Evolutionary conservation across 2,888 invertebrate genomes (phyloP).

Genomic region (Pantelozetes paolii): DNA sequence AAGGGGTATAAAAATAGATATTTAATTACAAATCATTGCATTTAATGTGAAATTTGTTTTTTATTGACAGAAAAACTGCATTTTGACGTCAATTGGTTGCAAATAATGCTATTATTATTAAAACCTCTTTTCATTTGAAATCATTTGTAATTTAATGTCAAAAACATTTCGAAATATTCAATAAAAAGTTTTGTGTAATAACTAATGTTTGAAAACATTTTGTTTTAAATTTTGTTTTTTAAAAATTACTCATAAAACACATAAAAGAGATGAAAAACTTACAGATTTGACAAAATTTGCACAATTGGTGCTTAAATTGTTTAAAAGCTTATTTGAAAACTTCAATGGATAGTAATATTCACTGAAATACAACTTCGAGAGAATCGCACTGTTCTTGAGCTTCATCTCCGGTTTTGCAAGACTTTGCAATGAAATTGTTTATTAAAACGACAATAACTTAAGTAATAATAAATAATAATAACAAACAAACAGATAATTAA

Average conservation of each 20-base stretch:
- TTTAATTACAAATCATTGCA: no score
- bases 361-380: conserved; percentile 17
- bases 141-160: no score
- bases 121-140: no score
- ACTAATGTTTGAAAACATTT: no score
- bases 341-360: conserved; percentile 18
- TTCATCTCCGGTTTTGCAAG: conserved; percentile 11
- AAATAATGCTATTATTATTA: no score
- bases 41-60: no score
- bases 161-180: no score
- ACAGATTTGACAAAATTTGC: conserved; percentile 4
- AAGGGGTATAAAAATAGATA: background rate
- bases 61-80: no score
- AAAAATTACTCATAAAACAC: no score
- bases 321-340: conserved; percentile 27
- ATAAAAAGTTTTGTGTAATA: no score
- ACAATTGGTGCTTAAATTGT: conserved; percentile 14
- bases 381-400: conserved; percentile 15
- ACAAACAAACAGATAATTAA: background rate
- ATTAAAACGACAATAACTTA: background rate
- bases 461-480: background rate
- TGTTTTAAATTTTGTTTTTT: no score
- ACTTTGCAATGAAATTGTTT: background rate
- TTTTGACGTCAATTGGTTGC: no score
- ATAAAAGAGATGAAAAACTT: background rate